These are phyloP conservation scores for Thalassoma bifasciatum DNA, from an alignment of 2,113 vertebrate species.

Conservation along the genomic window DNA sequence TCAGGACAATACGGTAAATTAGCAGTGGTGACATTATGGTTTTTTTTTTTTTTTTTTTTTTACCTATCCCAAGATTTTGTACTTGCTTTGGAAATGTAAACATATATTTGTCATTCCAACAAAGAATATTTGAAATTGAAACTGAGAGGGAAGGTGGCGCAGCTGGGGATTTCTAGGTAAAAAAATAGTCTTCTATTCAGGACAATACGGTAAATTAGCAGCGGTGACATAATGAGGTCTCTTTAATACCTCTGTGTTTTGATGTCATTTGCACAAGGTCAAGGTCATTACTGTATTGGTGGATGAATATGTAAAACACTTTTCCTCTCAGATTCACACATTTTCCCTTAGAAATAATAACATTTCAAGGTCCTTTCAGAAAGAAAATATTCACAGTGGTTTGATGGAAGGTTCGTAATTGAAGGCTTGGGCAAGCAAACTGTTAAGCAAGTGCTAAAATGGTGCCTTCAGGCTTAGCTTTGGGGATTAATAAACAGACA, in stretches of 20 bases:
- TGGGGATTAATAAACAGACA: constrained; percentile 85
- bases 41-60: too few relatives aligned
- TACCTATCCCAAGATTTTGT: too few relatives aligned
- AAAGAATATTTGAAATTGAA: too few relatives aligned
- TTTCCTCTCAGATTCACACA: constrained; percentile 16
- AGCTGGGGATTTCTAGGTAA: too few relatives aligned
- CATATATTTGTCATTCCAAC: too few relatives aligned
- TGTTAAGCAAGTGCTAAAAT: constrained; percentile 79
- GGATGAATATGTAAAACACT: constrained; percentile 58
- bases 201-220: too few relatives aligned
- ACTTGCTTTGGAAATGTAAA: too few relatives aligned
- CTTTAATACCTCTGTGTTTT: constrained; percentile 49
- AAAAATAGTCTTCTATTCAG: too few relatives aligned
- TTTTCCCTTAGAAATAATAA: constrained; percentile 48
- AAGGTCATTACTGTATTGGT: constrained; percentile 59
- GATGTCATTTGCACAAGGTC: constrained; percentile 62
- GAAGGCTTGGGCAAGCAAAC: constrained; percentile 68
- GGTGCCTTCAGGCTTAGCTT: constrained; percentile 77
- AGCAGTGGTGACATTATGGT: too few relatives aligned
- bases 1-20: too few relatives aligned
- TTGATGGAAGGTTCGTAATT: constrained; percentile 70
- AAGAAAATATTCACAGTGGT: constrained; percentile 29
- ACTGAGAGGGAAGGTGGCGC: too few relatives aligned
- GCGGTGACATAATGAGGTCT: constrained; percentile 52
- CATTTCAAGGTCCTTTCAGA: constrained; percentile 36